These are phyloP conservation scores for Callorhinus ursinus DNA, from an alignment of 2,113 vertebrate genomes.

Conservation along the genomic window DNA sequence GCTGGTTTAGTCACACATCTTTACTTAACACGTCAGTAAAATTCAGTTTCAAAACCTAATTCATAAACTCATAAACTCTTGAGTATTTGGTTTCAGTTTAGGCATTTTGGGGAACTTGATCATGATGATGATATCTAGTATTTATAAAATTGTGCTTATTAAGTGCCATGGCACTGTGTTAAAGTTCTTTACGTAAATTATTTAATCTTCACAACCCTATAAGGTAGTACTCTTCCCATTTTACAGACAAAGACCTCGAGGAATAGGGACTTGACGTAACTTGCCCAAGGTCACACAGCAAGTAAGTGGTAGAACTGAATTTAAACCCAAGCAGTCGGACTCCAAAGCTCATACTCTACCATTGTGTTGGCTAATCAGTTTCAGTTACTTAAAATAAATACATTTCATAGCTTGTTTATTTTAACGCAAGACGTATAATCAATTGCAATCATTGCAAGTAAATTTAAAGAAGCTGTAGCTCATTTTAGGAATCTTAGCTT, in stretches of 20 bases:
- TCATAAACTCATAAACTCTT: not conserved
- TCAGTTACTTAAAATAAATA: not conserved
- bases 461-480: not conserved
- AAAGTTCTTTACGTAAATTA: not conserved
- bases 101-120: not conserved
- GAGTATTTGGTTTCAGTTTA: not conserved
- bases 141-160: not conserved
- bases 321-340: not conserved
- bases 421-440: not conserved
- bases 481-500: not conserved
- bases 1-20: not conserved
- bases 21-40: not conserved
- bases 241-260: not conserved
- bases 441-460: not conserved
- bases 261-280: not conserved
- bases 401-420: not conserved
- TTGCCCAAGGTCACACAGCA: not conserved
- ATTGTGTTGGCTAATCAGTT: not conserved
- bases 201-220: not conserved
- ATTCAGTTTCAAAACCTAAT: not conserved
- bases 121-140: rapidly evolving
- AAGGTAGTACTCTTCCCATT: not conserved
- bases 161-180: not conserved
- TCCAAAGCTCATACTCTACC: rapidly evolving
- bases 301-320: not conserved